Conservation (phyloP, 2,888 invertebrate species). For the Drosophila cracens region DNA sequence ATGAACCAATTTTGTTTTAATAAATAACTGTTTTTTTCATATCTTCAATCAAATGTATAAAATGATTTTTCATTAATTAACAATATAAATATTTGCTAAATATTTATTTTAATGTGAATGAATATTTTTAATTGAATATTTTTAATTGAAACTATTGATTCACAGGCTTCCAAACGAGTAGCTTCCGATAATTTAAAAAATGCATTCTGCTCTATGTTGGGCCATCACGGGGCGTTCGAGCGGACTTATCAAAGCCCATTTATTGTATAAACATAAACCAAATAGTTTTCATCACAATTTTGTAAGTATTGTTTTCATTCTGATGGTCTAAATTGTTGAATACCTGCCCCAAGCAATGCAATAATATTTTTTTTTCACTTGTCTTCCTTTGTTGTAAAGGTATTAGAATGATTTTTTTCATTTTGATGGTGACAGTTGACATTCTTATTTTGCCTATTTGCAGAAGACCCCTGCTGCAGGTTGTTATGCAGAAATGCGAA, state of each 20-base stretch:
- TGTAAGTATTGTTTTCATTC: neutral
- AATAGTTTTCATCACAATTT: neutral
- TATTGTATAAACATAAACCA: constrained; percentile 1
- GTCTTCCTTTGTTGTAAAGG: neutral
- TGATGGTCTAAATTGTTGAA: constrained; percentile 21
- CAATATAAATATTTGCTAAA: neutral
- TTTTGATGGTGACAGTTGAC: constrained; percentile 34
- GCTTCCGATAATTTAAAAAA: neutral
- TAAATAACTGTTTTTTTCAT: neutral
- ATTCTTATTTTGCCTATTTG: constrained; percentile 23
- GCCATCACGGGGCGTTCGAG: too few relatives aligned
- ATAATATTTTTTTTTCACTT: constrained; percentile 24
- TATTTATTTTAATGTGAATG: neutral
- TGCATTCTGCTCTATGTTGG: neutral
- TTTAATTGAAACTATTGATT: neutral
- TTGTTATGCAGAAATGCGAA: constrained; percentile 35
- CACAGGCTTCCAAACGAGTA: neutral
- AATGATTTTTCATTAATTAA: neutral
- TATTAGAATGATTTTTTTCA: neutral
- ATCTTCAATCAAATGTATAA: neutral
- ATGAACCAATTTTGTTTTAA: neutral
- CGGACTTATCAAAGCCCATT: neutral
- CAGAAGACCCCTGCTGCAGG: constrained; percentile 7
- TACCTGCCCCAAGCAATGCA: constrained; percentile 15
- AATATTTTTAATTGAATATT: neutral